phyloP scores from a whole-genome alignment of 2,797 vertebrate genomes.

The Rhynchonycteris naso region DNA sequence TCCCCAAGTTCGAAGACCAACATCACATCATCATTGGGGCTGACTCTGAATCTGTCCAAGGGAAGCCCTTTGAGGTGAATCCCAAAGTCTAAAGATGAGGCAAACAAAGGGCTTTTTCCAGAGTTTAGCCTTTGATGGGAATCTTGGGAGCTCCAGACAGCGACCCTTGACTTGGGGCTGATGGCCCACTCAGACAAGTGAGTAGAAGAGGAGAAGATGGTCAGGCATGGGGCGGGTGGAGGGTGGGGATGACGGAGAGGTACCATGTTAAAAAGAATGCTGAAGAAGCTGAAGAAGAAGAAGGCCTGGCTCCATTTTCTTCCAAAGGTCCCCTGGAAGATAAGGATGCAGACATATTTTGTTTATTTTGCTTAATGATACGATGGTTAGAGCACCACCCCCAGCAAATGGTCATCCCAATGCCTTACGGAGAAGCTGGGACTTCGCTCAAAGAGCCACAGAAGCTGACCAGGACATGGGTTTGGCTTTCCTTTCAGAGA shows the following conservation, averaged over 20 bases:
- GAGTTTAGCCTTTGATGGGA: not conserved
- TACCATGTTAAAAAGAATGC: not conserved
- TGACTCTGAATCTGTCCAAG: not conserved
- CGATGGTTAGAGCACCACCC: not conserved
- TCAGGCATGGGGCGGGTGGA: not conserved
- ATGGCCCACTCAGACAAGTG: not conserved
- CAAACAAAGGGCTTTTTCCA: not conserved
- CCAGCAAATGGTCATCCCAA: not conserved
- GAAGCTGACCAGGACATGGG: accelerated
- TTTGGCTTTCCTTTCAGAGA: not conserved
- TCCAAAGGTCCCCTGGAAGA: not conserved
- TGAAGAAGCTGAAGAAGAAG: not conserved
- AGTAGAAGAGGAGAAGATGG: not conserved
- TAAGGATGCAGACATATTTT: accelerated
- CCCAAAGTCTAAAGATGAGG: not conserved
- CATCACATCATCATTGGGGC: not conserved
- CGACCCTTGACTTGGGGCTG: constrained; percentile 2
- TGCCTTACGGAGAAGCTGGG: not conserved
- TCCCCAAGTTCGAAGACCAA: constrained; percentile 38
- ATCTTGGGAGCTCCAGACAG: constrained; percentile 1
- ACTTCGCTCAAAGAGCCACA: not conserved
- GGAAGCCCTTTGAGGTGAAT: not conserved
- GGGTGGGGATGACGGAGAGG: not conserved
- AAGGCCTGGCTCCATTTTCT: not conserved
- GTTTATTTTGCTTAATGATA: not conserved